Evolutionary conservation across 1,140 invertebrate species (phyloP).

Genomic region (Cotesia glomerata): DNA sequence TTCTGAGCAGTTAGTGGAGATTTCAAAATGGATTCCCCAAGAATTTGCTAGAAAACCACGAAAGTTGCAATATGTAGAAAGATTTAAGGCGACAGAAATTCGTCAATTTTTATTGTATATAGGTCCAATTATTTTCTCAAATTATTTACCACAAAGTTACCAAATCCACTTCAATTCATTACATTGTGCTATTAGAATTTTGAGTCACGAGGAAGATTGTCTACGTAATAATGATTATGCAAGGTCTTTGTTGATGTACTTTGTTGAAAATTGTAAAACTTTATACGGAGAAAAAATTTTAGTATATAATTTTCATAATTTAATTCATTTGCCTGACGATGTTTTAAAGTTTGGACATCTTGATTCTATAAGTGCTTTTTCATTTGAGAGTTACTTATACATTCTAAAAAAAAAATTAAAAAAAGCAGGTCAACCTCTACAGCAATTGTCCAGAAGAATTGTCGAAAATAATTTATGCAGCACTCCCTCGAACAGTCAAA

Average conservation of each 20-base stretch:
- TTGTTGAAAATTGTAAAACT: too few relatives aligned
- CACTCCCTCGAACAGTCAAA: background rate
- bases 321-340: too few relatives aligned
- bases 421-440: too few relatives aligned
- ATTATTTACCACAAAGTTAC: conserved; percentile 35
- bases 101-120: conserved; percentile 55
- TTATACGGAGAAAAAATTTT: too few relatives aligned
- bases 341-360: too few relatives aligned
- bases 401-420: too few relatives aligned
- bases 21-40: conserved; percentile 29
- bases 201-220: conserved; percentile 11
- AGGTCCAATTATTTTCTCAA: conserved; percentile 49
- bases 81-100: conserved; percentile 49
- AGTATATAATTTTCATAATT: too few relatives aligned
- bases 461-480: too few relatives aligned
- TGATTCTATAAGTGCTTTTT: too few relatives aligned
- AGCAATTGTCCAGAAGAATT: too few relatives aligned
- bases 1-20: background rate
- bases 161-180: conserved; percentile 44
- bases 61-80: conserved; percentile 34
- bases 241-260: too few relatives aligned
- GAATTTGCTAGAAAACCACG: conserved; percentile 44
- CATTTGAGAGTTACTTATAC: too few relatives aligned
- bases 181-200: conserved; percentile 26
- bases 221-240: conserved; percentile 16